A percentile compares a stretch with the other conserved stretches of the same genome.
Evolutionary conservation across 2,888 invertebrate species (phyloP).

Genomic region (Caenorhabditis sp.): DNA sequence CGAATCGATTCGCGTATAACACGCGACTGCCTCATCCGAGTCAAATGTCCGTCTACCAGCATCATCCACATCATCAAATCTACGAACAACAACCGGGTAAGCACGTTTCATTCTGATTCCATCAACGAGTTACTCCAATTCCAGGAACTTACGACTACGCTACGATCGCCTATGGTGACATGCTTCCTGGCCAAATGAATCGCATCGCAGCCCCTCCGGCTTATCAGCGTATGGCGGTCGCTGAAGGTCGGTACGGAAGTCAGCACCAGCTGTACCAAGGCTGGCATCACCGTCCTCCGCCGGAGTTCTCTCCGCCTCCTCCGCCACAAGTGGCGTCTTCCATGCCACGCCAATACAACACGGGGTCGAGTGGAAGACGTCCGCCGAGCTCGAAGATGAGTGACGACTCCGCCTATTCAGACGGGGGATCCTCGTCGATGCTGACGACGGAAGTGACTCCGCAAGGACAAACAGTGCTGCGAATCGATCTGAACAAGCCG

Average conservation of each 20-base stretch:
- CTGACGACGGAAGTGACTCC: slow-evolving; percentile 66
- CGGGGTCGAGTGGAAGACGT: slow-evolving; percentile 48
- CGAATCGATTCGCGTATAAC: slow-evolving; percentile 58
- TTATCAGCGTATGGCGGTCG: slow-evolving; percentile 52
- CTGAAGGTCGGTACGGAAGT: slow-evolving; percentile 49
- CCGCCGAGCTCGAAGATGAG: slow-evolving; percentile 66
- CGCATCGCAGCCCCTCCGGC: slow-evolving; percentile 57
- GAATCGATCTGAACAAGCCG: slow-evolving; percentile 66
- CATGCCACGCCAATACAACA: slow-evolving; percentile 31
- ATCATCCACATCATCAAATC: slow-evolving; percentile 51
- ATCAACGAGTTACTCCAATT: neutral
- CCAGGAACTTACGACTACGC: slow-evolving; percentile 71
- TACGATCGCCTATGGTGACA: slow-evolving; percentile 72
- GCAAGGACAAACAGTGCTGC: slow-evolving; percentile 68
- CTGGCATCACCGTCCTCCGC: slow-evolving; percentile 63
- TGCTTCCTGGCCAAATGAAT: slow-evolving; percentile 58
- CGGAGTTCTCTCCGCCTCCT: slow-evolving; percentile 63
- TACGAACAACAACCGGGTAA: slow-evolving; percentile 59
- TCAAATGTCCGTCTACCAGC: slow-evolving; percentile 47
- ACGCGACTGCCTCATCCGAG: slow-evolving; percentile 44
- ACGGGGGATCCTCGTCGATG: slow-evolving; percentile 67
- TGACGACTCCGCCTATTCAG: slow-evolving; percentile 74
- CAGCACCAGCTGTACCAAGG: slow-evolving; percentile 49
- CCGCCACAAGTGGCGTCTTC: slow-evolving; percentile 43
- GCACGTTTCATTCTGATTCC: neutral